phyloP scores from a whole-genome alignment of 2,888 invertebrate species.

The Drosophila siamana region DNA sequence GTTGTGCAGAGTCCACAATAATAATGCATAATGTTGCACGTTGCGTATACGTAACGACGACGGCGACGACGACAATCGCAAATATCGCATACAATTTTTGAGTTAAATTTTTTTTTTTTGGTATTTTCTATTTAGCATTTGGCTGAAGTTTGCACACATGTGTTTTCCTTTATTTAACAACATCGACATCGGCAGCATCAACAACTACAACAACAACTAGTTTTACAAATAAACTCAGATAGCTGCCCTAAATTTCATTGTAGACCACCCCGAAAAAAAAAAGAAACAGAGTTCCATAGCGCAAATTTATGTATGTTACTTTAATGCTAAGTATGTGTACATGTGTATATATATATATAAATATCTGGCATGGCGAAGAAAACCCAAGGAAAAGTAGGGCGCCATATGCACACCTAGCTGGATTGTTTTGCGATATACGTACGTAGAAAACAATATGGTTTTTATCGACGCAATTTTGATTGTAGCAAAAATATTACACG shows the following conservation, averaged over 20 bases:
- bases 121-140: slow-evolving; percentile 35
- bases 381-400: slow-evolving; percentile 64
- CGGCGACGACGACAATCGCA: slow-evolving; percentile 2
- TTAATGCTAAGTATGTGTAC: slow-evolving; percentile 44
- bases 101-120: slow-evolving; percentile 11
- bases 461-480: slow-evolving; percentile 72
- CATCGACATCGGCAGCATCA: slow-evolving; percentile 21
- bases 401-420: slow-evolving; percentile 71
- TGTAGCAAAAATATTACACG: slow-evolving; percentile 79
- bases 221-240: slow-evolving; percentile 75
- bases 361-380: slow-evolving; percentile 9
- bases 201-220: slow-evolving; percentile 30
- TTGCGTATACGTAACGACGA: slow-evolving; percentile 69
- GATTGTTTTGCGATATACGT: slow-evolving; percentile 28
- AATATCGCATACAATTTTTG: not conserved
- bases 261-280: slow-evolving; percentile 24
- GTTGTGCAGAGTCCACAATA: slow-evolving; percentile 12
- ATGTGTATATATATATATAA: slow-evolving; percentile 14
- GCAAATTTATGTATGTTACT: slow-evolving; percentile 48
- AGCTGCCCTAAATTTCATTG: slow-evolving; percentile 72
- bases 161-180: slow-evolving; percentile 65
- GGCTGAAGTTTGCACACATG: slow-evolving; percentile 75
- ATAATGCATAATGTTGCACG: slow-evolving; percentile 29
- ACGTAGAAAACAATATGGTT: slow-evolving; percentile 71
- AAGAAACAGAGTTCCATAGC: slow-evolving; percentile 6